A percentile compares a stretch with the other conserved stretches of the same genome.
These are phyloP conservation scores for Gymnothorax javanicus DNA, from an alignment of 2,797 vertebrate species.

Conservation along the genomic window DNA sequence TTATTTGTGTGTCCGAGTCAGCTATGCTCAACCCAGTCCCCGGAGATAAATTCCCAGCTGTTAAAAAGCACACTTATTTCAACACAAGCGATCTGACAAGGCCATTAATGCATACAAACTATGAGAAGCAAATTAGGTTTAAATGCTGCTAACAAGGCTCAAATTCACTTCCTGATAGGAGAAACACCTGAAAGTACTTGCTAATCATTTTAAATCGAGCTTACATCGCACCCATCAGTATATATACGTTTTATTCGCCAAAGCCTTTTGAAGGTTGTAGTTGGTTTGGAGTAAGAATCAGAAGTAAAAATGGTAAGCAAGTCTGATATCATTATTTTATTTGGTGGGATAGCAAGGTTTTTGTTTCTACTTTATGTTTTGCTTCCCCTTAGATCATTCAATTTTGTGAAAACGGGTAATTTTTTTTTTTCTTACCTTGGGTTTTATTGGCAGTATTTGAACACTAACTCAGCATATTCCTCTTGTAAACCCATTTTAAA, in stretches of 20 bases:
- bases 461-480: not conserved
- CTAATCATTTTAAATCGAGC: slow-evolving; percentile 7
- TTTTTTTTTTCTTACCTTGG: too few relatives aligned
- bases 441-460: not conserved
- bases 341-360: not conserved
- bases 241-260: not conserved
- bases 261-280: not conserved
- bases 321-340: not conserved
- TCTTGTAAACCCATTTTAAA: too few relatives aligned
- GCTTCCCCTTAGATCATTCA: not conserved
- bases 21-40: too few relatives aligned
- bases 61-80: too few relatives aligned
- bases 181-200: not conserved
- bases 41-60: too few relatives aligned
- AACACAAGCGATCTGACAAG: too few relatives aligned
- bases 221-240: not conserved
- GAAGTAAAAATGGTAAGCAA: slow-evolving; percentile 36
- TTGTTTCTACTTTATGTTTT: not conserved
- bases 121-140: too few relatives aligned
- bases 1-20: too few relatives aligned
- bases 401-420: not conserved
- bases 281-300: not conserved
- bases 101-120: too few relatives aligned
- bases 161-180: not conserved
- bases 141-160: too few relatives aligned